These are phyloP conservation scores for Troilus luridus DNA, from an alignment of 2,888 invertebrate species.

Conservation along the genomic window DNA sequence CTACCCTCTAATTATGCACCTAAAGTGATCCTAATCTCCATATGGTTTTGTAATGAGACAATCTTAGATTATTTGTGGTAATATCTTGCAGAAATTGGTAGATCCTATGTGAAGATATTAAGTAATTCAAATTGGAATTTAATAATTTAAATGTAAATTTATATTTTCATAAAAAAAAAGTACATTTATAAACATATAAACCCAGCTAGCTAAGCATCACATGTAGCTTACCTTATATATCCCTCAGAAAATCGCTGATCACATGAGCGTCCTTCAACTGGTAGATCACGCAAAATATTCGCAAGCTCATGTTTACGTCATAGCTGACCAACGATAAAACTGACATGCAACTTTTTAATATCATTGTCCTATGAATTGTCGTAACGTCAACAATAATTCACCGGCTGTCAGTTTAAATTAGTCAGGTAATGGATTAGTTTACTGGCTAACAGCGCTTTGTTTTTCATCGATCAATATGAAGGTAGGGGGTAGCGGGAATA, in stretches of 20 bases:
- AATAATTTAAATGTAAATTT: too few relatives aligned
- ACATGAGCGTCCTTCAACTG: background rate
- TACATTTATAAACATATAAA: too few relatives aligned
- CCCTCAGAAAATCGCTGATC: background rate
- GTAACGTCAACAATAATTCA: background rate
- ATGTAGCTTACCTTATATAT: background rate
- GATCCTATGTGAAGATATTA: too few relatives aligned
- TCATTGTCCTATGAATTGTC: background rate
- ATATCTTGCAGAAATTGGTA: too few relatives aligned
- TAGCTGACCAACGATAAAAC: background rate
- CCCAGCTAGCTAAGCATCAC: too few relatives aligned
- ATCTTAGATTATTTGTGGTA: too few relatives aligned
- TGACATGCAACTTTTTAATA: background rate
- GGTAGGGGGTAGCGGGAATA: background rate
- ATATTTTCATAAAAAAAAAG: too few relatives aligned
- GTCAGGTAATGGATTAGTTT: background rate
- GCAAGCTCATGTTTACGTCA: slow-evolving; percentile 14
- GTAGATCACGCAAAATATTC: background rate
- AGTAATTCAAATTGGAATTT: too few relatives aligned
- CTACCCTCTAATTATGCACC: too few relatives aligned
- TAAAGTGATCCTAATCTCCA: too few relatives aligned
- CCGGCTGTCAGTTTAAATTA: background rate
- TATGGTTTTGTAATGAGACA: too few relatives aligned
- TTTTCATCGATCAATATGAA: background rate
- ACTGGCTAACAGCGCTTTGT: background rate